These are phyloP conservation scores for Benthosema pterotum DNA, from an alignment of 2,797 vertebrate genomes.

Conservation along the genomic window DNA sequence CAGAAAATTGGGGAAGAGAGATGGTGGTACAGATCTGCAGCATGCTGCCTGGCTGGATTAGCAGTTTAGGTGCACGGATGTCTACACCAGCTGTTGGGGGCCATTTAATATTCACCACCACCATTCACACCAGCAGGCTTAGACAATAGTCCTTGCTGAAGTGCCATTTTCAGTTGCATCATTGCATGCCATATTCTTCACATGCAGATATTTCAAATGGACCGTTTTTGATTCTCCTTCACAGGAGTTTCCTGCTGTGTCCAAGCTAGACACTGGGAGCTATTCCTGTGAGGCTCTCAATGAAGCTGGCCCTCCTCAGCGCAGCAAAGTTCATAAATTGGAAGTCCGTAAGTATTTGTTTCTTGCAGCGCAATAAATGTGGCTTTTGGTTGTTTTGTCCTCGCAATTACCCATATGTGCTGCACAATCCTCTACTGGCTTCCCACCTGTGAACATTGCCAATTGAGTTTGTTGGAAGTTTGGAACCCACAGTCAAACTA, in stretches of 20 bases:
- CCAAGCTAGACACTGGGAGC: slow-evolving; percentile 68
- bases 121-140: neutral
- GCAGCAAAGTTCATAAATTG: slow-evolving; percentile 70
- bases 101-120: neutral
- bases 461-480: no score
- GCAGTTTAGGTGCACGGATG: no score
- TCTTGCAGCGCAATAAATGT: neutral
- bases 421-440: no score
- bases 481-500: no score
- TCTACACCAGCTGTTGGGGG: no score
- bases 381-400: neutral
- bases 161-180: neutral
- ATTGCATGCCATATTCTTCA: neutral
- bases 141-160: neutral
- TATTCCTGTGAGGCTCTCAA: slow-evolving; percentile 87
- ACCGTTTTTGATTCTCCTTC: slow-evolving; percentile 1
- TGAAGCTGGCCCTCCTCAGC: slow-evolving; percentile 61
- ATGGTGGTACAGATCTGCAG: no score
- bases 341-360: slow-evolving; percentile 83
- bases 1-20: no score
- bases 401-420: no score
- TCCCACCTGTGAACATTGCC: no score
- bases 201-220: neutral
- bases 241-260: slow-evolving; percentile 74
- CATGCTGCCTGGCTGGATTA: no score